These are phyloP conservation scores for Lasaia peninsularis DNA, from an alignment of 1,140 invertebrate species.

Conservation along the genomic window DNA sequence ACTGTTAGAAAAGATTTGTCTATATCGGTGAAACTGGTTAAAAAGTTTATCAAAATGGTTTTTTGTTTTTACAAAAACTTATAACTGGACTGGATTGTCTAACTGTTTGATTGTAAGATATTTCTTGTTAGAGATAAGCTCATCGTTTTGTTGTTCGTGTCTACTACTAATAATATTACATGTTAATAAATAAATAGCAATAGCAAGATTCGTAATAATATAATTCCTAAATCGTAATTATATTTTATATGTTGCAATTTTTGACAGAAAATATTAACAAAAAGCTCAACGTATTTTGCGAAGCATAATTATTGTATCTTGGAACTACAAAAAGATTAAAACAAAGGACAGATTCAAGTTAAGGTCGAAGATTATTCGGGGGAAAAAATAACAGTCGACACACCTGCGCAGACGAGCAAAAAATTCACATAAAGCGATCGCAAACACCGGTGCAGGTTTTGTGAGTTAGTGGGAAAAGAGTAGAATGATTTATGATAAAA, in stretches of 20 bases:
- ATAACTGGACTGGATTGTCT: too few species aligned
- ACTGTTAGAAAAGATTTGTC: neutral
- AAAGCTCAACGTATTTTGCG: neutral
- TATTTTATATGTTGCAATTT: too few species aligned
- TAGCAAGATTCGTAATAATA: too few species aligned
- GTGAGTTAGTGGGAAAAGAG: neutral
- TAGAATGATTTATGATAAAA: neutral
- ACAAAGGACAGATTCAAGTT: slow-evolving; percentile 40
- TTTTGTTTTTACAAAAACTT: too few species aligned
- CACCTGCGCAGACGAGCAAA: slow-evolving; percentile 50
- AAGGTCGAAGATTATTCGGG: slow-evolving; percentile 38
- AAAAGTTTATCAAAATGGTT: too few species aligned
- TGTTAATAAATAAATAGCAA: too few species aligned
- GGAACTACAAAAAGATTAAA: slow-evolving; percentile 39
- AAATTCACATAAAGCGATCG: slow-evolving; percentile 17
- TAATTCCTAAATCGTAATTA: too few species aligned
- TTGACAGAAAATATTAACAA: too few species aligned
- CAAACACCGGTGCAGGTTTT: neutral
- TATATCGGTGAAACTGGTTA: neutral
- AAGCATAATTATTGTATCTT: slow-evolving; percentile 7
- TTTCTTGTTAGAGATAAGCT: too few species aligned
- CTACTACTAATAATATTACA: too few species aligned
- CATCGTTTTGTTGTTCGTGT: too few species aligned
- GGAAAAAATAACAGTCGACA: slow-evolving; percentile 39
- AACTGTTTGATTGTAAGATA: too few species aligned